Base-by-base conservation (phyloP, 2,113 vertebrate species). In the Pitta sordida region DNA sequence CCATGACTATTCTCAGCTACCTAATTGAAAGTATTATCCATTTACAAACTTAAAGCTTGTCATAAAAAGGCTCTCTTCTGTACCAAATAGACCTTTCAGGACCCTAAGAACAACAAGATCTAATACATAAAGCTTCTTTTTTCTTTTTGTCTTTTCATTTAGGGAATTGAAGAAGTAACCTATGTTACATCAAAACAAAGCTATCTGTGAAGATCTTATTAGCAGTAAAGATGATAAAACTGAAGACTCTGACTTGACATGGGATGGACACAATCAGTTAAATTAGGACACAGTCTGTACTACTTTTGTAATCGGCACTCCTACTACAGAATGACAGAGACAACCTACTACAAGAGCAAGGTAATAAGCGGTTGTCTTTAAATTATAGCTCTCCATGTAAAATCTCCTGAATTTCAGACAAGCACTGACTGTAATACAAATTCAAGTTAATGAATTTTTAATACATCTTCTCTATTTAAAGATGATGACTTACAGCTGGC, bases 1-100 rank as follows among this genome's bases (percentile, higher is more conserved):
- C 95, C 93, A 78, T 97, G 97, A 98, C 95, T 95, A 94, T 96
- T 97, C 95, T 97, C 92, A 93, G 96, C 96, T 97, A 95, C 95
- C 98, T 97, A 98, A 97, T 95, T 96, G 97, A 97, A 96, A 98
- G 97, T 97, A 96, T 97, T 96, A 98, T 97, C 98, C 97, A 97
- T 98, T 98, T 98, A 97, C 94, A 97, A 98, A 97, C 97, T 96
- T 94, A 70, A 96, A 78, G 91, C 80, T 83, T 81, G 93, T 96
- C 96, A 96, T 98, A 98, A 98, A 98, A 97, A 97, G 86, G 93
- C 95, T 97, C 93, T 98, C 96, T 97, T 97, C 98, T 95, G 75
- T 88, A 74, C 90, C 96, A 94, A 97, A 91, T 70, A 97, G 96
- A 97, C 95, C 95, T 98, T 97, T 98, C 96, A 95, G 92, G 96